Evolutionary conservation across 2,888 invertebrate species (phyloP).

Genomic region (Steinernema hermaphroditum): DNA sequence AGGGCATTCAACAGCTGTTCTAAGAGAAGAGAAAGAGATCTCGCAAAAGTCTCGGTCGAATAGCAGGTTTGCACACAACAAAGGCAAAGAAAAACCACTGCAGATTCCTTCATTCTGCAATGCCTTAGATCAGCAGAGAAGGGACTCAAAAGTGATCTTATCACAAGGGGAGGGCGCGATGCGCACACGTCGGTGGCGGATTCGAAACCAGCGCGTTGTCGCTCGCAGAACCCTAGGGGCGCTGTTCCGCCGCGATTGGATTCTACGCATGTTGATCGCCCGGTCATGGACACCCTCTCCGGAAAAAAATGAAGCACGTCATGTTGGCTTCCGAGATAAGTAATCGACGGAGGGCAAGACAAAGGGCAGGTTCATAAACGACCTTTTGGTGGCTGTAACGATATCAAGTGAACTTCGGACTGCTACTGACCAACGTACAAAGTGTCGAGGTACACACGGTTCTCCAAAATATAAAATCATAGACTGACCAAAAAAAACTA

Average conservation of each 20-base stretch:
- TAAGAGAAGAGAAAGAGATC: too few relatives aligned
- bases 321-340: background rate
- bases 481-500: too few relatives aligned
- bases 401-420: constrained; percentile 1
- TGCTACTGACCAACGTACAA: background rate
- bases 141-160: too few relatives aligned
- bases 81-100: too few relatives aligned
- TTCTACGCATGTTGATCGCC: background rate
- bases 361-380: too few relatives aligned
- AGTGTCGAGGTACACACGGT: too few relatives aligned
- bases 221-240: constrained; percentile 8
- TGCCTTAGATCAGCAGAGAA: too few relatives aligned
- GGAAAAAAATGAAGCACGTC: background rate
- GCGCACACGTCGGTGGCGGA: background rate
- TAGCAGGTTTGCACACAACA: too few relatives aligned
- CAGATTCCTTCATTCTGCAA: too few relatives aligned
- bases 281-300: background rate
- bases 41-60: too few relatives aligned
- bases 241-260: background rate
- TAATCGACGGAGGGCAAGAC: background rate
- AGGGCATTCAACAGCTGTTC: background rate
- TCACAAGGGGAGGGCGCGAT: background rate
- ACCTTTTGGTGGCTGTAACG: too few relatives aligned
- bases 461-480: too few relatives aligned
- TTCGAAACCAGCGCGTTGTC: constrained; percentile 28